Evolutionary conservation across 92 coral and sea anemone genomes (phyloP).

Genomic region (Meandrina meandrites): DNA sequence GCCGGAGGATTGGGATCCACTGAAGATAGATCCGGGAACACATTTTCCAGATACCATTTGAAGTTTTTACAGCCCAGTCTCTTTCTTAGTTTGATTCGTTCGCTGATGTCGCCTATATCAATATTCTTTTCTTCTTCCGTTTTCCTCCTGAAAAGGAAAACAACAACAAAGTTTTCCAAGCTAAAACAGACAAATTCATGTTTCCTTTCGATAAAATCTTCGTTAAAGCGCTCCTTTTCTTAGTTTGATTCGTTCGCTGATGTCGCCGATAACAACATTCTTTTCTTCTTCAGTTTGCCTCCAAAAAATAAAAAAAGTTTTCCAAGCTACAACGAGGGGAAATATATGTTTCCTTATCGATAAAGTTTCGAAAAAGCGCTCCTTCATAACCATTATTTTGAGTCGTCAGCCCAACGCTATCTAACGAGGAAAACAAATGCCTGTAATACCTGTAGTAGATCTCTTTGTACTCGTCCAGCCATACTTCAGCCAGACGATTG

Average conservation of each 20-base stretch:
- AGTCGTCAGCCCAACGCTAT: neutral
- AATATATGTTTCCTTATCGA: neutral
- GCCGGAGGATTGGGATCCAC: slow-evolving; percentile 93
- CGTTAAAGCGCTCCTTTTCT: slow-evolving; percentile 19
- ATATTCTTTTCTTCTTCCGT: slow-evolving; percentile 69
- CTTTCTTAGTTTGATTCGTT: slow-evolving; percentile 73
- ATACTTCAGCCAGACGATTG: slow-evolving; percentile 90
- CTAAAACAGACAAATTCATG: neutral
- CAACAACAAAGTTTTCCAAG: neutral
- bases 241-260: slow-evolving; percentile 75
- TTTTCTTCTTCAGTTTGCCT: slow-evolving; percentile 75
- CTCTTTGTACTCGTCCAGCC: slow-evolving; percentile 86
- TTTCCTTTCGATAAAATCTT: neutral
- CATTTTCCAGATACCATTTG: slow-evolving; percentile 78
- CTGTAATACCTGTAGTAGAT: slow-evolving; percentile 59
- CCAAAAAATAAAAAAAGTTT: slow-evolving; percentile 13
- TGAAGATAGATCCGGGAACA: slow-evolving; percentile 80
- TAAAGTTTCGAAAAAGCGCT: neutral
- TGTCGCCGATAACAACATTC: slow-evolving; percentile 79
- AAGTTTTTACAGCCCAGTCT: slow-evolving; percentile 78
- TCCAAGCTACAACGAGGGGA: neutral
- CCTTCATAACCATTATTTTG: too few species aligned
- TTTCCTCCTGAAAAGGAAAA: slow-evolving; percentile 52
- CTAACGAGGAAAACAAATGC: neutral
- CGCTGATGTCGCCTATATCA: slow-evolving; percentile 85